These are phyloP conservation scores for Drosophila fulvimacula DNA, from an alignment of 2,888 invertebrate genomes.

Conservation along the genomic window DNA sequence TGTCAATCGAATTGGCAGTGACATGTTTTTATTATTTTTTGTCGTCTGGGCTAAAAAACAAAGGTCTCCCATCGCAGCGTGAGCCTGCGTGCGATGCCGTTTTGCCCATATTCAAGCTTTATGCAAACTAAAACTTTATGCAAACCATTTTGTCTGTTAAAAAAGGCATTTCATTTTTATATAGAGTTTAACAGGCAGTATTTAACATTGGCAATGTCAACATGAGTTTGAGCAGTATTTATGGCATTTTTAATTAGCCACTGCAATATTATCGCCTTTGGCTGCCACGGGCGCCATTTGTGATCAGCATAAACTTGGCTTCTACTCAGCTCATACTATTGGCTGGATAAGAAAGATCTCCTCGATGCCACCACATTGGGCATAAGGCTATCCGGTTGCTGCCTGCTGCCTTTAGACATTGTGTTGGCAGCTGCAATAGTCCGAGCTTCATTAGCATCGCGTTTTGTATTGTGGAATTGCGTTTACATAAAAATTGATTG, in stretches of 20 bases:
- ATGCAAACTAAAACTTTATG: conserved; percentile 63
- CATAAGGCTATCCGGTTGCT: conserved; percentile 61
- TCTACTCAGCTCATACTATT: conserved; percentile 32
- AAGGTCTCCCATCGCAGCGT: conserved; percentile 40
- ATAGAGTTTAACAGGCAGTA: conserved; percentile 22
- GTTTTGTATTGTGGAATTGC: conserved; percentile 64
- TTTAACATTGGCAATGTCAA: conserved; percentile 52
- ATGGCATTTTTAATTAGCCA: conserved; percentile 75
- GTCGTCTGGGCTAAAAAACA: conserved; percentile 25
- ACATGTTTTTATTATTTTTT: conserved; percentile 28
- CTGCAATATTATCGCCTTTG: conserved; percentile 44
- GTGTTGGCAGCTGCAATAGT: conserved; percentile 36
- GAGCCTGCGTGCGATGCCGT: conserved; percentile 26
- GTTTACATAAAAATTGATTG: conserved; percentile 72
- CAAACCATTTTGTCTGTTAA: conserved; percentile 41
- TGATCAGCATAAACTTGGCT: conserved; percentile 41
- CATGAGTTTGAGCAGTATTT: conserved; percentile 42
- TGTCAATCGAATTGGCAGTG: conserved; percentile 50
- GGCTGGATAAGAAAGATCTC: conserved; percentile 25
- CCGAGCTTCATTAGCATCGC: conserved; percentile 70
- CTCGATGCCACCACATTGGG: conserved; percentile 35
- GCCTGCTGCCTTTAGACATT: conserved; percentile 5
- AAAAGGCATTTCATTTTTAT: conserved; percentile 56
- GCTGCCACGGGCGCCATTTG: conserved; percentile 41
- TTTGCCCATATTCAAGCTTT: conserved; percentile 45